Conservation (phyloP, 64 coral and sea anemone species). For the Montipora foliosa region DNA sequence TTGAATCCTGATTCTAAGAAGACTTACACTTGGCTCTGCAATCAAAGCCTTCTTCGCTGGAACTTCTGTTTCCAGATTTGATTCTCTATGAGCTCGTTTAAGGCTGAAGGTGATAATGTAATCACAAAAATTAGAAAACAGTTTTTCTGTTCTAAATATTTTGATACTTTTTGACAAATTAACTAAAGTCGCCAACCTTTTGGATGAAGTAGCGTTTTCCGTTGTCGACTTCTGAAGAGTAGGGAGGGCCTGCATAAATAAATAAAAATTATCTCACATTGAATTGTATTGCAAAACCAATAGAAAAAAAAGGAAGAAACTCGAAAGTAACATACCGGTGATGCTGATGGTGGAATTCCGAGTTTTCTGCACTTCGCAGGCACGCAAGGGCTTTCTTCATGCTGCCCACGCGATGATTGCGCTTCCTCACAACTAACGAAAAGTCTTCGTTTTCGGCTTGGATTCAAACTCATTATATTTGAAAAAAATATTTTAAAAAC, state of each 20-base stretch:
- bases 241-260: not conserved
- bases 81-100: not conserved
- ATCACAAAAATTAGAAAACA: not conserved
- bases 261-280: not conserved
- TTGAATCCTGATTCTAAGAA: not conserved
- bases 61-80: not conserved
- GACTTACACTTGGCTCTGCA: slow-evolving; percentile 26
- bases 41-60: not conserved
- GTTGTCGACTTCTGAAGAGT: not conserved
- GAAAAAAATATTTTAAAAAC: not conserved
- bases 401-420: slow-evolving; percentile 11
- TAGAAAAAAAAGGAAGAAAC: not conserved
- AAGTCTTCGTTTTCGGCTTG: slow-evolving; percentile 35
- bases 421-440: not conserved
- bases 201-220: not conserved
- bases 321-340: slow-evolving; percentile 9
- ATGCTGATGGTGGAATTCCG: not conserved
- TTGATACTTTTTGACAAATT: not conserved
- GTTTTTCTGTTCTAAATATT: not conserved
- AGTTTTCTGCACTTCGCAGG: slow-evolving; percentile 1
- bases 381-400: not conserved
- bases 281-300: not conserved
- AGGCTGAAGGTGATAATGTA: not conserved
- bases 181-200: not conserved
- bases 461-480: not conserved